Evolutionary conservation across 2,797 vertebrate genomes (phyloP).

Genomic region (Psittacula derbiana): DNA sequence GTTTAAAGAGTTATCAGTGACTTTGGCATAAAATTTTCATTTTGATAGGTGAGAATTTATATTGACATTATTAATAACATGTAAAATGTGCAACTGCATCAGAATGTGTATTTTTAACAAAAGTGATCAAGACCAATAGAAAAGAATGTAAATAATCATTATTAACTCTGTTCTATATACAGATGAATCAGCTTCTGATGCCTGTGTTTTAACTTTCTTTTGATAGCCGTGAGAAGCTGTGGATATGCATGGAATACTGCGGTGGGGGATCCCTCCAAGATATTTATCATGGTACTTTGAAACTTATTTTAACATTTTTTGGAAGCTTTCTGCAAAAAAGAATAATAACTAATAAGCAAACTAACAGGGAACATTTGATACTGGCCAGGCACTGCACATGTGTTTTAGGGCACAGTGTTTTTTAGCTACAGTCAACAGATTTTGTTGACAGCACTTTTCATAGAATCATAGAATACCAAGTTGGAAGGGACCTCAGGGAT

Average conservation of each 20-base stretch:
- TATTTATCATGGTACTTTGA: constrained; percentile 91
- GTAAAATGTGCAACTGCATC: fast-evolving
- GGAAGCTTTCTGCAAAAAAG: neutral
- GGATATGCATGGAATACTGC: constrained; percentile 99
- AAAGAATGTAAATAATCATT: neutral
- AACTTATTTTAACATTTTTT: neutral
- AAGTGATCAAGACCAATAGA: neutral
- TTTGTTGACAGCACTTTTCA: neutral
- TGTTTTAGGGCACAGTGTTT: fast-evolving
- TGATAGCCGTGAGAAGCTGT: constrained; percentile 94
- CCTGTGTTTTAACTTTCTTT: constrained; percentile 19
- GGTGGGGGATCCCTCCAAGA: constrained; percentile 98
- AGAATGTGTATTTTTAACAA: neutral
- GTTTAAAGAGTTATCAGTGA: neutral
- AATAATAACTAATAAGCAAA: neutral
- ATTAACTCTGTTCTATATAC: neutral
- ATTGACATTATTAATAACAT: neutral
- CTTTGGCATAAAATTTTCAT: neutral
- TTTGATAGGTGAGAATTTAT: neutral
- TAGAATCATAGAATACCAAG: neutral
- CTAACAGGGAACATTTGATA: fast-evolving
- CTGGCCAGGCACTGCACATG: fast-evolving
- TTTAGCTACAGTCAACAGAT: neutral
- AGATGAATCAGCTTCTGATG: neutral
- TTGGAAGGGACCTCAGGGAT: neutral